These are phyloP conservation scores for Drosophila percnosoma DNA, from an alignment of 2,888 invertebrate species.

Conservation along the genomic window DNA sequence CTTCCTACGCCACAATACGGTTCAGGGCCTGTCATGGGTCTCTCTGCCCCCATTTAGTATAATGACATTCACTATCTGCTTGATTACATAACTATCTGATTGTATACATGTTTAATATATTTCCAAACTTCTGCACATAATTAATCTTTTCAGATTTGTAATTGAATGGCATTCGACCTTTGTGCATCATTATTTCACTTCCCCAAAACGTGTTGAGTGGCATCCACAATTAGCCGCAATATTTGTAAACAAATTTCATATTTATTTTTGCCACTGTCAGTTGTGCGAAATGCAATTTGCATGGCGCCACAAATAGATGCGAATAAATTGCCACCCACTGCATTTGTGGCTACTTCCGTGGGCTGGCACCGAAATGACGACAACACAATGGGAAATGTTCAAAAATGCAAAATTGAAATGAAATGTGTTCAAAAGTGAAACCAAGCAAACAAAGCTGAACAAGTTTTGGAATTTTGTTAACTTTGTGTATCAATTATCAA, in stretches of 20 bases:
- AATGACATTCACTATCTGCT: not conserved
- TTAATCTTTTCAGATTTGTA: not conserved
- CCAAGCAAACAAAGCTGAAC: not conserved
- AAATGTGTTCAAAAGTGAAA: conserved; percentile 7
- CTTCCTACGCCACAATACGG: no score
- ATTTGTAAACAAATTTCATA: conserved; percentile 37
- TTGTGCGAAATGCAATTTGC: conserved; percentile 60
- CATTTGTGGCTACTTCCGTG: conserved; percentile 62
- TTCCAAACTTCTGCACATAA: not conserved
- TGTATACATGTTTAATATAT: not conserved
- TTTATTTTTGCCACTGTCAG: conserved; percentile 59
- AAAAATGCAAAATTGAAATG: not conserved
- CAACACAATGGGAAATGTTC: conserved; percentile 18
- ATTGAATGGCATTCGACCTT: not conserved
- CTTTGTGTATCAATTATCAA: not conserved
- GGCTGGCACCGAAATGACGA: conserved; percentile 47
- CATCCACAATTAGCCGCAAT: conserved; percentile 7
- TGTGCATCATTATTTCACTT: conserved; percentile 6
- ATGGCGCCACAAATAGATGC: conserved; percentile 52
- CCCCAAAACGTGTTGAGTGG: not conserved
- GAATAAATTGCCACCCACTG: conserved; percentile 59
- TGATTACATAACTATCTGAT: not conserved
- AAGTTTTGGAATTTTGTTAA: not conserved
- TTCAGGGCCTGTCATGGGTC: no score
- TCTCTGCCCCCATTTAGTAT: no score